phyloP scores from a whole-genome alignment of 2,797 vertebrate genomes.

The Sebastes aleutianus region DNA sequence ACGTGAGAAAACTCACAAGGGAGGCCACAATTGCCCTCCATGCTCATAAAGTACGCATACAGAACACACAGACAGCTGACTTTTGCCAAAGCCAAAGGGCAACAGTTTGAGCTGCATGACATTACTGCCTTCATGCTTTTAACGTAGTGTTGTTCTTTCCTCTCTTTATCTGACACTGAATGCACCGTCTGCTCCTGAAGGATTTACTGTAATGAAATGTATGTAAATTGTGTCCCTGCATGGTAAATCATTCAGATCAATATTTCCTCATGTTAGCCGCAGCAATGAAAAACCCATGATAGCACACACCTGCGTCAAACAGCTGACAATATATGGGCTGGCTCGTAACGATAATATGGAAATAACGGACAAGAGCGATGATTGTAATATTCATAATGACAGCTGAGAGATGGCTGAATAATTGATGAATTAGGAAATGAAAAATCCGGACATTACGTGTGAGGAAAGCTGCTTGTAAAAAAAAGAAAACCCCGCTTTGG shows the following conservation, averaged over 20 bases:
- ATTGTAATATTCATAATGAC: constrained; percentile 47
- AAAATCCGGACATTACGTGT: constrained; percentile 17
- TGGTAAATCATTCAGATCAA: constrained; percentile 3
- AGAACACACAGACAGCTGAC: not conserved
- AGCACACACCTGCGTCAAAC: not conserved
- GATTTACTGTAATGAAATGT: not conserved
- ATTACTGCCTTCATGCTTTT: not conserved
- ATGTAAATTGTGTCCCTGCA: not conserved
- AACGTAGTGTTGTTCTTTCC: not conserved
- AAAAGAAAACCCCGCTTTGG: not conserved
- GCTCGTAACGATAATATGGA: not conserved
- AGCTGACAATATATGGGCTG: not conserved
- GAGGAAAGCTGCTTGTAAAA: not conserved
- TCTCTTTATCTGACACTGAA: not conserved
- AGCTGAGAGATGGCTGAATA: constrained; percentile 57
- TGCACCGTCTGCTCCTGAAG: not conserved
- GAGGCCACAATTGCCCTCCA: not conserved
- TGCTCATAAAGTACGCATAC: not conserved
- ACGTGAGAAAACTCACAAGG: constrained; percentile 15
- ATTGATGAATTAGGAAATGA: constrained; percentile 68
- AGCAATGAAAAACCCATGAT: not conserved
- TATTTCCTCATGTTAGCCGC: not conserved
- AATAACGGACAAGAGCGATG: constrained; percentile 14
- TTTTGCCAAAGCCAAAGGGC: not conserved
- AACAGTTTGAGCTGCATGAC: not conserved